phyloP scores from a whole-genome alignment of 2,113 vertebrate species.

The Steatornis caripensis region DNA sequence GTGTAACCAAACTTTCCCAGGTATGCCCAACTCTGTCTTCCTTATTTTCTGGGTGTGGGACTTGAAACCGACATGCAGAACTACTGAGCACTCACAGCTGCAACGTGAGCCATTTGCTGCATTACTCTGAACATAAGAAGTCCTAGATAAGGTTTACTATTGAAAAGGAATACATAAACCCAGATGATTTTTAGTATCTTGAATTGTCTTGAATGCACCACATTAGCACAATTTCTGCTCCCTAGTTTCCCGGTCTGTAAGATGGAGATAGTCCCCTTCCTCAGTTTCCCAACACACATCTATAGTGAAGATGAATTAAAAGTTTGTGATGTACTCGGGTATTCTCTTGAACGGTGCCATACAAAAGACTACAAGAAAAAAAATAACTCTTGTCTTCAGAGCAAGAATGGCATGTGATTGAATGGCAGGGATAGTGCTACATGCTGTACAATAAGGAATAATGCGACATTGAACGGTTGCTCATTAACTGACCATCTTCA shows the following conservation, averaged over 20 bases:
- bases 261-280: neutral
- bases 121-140: neutral
- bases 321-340: neutral
- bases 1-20: neutral
- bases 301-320: neutral
- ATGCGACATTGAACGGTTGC: neutral
- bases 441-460: neutral
- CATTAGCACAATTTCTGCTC: neutral
- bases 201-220: neutral
- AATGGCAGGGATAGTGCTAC: neutral
- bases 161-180: neutral
- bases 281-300: neutral
- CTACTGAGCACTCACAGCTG: neutral
- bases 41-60: neutral
- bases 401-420: neutral
- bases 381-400: neutral
- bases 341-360: neutral
- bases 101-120: fast-evolving
- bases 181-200: neutral
- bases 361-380: neutral
- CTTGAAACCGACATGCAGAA: fast-evolving
- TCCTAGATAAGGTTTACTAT: neutral
- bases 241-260: neutral
- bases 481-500: neutral
- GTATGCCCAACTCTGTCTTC: neutral